Evolutionary conservation across 2,113 vertebrate species (phyloP).

Genomic region (Aldabrachelys gigantea): DNA sequence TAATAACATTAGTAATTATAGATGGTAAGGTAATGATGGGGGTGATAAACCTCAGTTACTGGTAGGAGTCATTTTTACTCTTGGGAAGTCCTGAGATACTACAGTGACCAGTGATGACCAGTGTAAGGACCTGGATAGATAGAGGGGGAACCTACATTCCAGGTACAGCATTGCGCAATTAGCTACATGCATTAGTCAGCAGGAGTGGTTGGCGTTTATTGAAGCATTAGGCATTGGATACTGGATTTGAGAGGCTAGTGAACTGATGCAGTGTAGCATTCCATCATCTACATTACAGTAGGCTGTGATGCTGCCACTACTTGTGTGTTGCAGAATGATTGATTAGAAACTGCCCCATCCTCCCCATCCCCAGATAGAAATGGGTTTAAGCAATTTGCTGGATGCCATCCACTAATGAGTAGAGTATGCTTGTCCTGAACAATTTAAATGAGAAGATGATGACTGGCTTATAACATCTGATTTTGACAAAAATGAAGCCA

Average conservation of each 20-base stretch:
- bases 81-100: neutral
- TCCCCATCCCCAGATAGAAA: neutral
- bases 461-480: neutral
- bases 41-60: neutral
- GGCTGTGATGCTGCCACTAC: neutral
- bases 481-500: neutral
- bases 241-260: neutral
- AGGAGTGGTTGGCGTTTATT: neutral
- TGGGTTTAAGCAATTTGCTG: constrained; percentile 12
- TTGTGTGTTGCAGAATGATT: neutral
- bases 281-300: neutral
- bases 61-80: neutral
- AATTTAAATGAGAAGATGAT: neutral
- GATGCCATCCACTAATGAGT: neutral
- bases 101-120: neutral
- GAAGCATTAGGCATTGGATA: neutral
- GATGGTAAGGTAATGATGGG: neutral
- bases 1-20: neutral
- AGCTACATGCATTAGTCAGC: rapidly evolving
- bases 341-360: neutral
- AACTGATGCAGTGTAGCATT: neutral
- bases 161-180: neutral
- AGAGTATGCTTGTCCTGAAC: neutral
- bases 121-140: neutral
- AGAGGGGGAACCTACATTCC: neutral